Evolutionary conservation across 2,888 invertebrate species (phyloP).

Genomic region (Drosophila helvetica): DNA sequence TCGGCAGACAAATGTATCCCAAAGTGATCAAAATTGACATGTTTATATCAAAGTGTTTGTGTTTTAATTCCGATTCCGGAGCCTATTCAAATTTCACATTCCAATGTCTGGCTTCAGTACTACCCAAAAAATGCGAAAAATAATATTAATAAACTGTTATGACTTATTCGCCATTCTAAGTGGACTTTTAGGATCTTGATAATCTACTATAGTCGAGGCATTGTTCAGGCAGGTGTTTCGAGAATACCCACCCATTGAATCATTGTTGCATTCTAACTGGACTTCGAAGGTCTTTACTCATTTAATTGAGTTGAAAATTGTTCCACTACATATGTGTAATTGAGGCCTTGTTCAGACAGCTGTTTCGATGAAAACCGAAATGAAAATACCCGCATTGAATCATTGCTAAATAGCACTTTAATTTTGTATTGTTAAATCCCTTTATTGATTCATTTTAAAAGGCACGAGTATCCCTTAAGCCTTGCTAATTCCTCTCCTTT

Average conservation of each 20-base stretch:
- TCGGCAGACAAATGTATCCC: slow-evolving; percentile 10
- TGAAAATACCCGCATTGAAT: too few species aligned
- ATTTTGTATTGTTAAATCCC: background rate
- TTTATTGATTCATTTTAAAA: background rate
- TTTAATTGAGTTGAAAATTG: background rate
- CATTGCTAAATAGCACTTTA: background rate
- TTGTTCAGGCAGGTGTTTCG: too few species aligned
- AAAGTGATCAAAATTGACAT: slow-evolving; percentile 26
- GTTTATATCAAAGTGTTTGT: slow-evolving; percentile 23
- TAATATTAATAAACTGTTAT: too few species aligned
- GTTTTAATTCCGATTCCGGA: slow-evolving; percentile 13
- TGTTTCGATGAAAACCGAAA: too few species aligned
- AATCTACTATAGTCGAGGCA: background rate
- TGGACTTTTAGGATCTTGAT: background rate
- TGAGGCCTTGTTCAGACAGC: too few species aligned
- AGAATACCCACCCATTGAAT: too few species aligned
- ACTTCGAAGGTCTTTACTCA: background rate
- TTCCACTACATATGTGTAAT: background rate
- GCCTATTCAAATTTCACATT: slow-evolving; percentile 23
- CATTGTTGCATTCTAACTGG: background rate
- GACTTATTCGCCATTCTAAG: background rate
- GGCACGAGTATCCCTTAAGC: background rate
- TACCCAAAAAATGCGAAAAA: slow-evolving; percentile 7
- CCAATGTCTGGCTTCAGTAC: background rate
- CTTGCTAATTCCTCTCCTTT: slow-evolving; percentile 3